Base-by-base conservation (phyloP, 2,888 invertebrate genomes). In the Dioctria linearis region DNA sequence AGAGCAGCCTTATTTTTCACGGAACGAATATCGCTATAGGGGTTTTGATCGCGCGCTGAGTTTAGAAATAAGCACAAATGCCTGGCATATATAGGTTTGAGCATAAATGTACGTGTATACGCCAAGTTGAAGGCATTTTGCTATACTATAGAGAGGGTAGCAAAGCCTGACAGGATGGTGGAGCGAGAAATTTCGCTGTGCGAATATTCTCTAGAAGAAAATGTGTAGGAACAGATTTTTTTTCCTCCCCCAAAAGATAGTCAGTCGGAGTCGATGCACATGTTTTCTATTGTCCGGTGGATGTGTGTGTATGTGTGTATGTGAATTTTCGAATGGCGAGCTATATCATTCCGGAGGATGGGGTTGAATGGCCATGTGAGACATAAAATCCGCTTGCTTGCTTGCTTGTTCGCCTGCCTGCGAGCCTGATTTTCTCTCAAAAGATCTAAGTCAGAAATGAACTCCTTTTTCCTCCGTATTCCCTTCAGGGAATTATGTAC, bases 281-380 rank as follows among this genome's bases (percentile, higher is more conserved):
- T 63, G 63, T 39, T 63, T 76, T 76, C 61, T 63, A 42, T 37
- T 63, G 49, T 63, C 61, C 63, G 40, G 42, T 59, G 42, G 59
- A 13, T 75, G 59, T 75, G 43, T 54, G 63, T 78, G n/a, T 66
- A 49, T 51, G 43, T 71, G 51, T 40, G 51, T 46, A 39, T 49
- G 49, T 5, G 57, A 8, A 39, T 65, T 66, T 54, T 51, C 49
- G 78, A 54, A 25, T 54, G 49, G 43, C 13, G 79, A 61, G 51
- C 61, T 59, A 25, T 75, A 78, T 61, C 78, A 61, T 69, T 46
- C 37, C 51, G 57, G 25, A 1, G 80, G 80, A 80, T 80, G 80
- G 78, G 78, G 78, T 80, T 80, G 80, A 80, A 80, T 82, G 69
- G 80, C 80, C 82, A 82, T 82, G 75, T 80, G 82, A 82, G 80